Base-by-base conservation (phyloP, 2,113 vertebrate species). In the Eidolon helvum region DNA sequence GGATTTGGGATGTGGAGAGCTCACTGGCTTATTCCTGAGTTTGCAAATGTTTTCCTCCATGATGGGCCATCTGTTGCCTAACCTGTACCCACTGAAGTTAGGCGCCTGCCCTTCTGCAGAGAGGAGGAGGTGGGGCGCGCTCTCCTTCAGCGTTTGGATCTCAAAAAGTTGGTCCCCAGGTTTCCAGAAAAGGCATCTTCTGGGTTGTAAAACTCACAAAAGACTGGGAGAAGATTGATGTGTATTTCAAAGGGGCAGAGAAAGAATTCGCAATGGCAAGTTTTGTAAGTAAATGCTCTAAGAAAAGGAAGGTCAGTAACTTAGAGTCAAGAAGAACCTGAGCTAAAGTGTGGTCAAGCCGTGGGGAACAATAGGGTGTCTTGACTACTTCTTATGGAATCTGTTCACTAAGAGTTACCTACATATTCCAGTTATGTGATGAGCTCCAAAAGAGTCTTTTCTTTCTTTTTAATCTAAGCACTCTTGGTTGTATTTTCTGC, bases 401-500 rank as follows among this genome's bases (percentile, higher is more conserved):
- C 4, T 72, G 43, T 28, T 66, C 26, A 61, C 26, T 63, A 33
- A 84, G 12, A 48, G n/a, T 28, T 85, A 63, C 30, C 7, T 69
- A 21, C 68, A 90, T 83, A 15, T 87, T 57, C 28, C 43, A 57
- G 59, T 57, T 15, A 55, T 33, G 5, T 22, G 65, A 40, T 45
- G 55, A 43, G 2, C 7, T 63, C 43, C 5, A 0, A 68, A 45
- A 38, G 1, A 94, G 7, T 21, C 2, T 40, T 66, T 69, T 90
- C 33, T 55, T 40, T 48, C 28, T 66, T 75, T 65, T 84, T 22
- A 57, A 35, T 77, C 40, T 77, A 38, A 92, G 33, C 22, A 33
- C 26, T 83, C 26, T 40, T 85, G 30, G 16, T 55, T 77, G 48
- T 92, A 57, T 66, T 97, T 92, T 50, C 50, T 43, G 6, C n/a